phyloP scores from a whole-genome alignment of 2,113 vertebrate genomes.

The Megalops atlanticus region DNA sequence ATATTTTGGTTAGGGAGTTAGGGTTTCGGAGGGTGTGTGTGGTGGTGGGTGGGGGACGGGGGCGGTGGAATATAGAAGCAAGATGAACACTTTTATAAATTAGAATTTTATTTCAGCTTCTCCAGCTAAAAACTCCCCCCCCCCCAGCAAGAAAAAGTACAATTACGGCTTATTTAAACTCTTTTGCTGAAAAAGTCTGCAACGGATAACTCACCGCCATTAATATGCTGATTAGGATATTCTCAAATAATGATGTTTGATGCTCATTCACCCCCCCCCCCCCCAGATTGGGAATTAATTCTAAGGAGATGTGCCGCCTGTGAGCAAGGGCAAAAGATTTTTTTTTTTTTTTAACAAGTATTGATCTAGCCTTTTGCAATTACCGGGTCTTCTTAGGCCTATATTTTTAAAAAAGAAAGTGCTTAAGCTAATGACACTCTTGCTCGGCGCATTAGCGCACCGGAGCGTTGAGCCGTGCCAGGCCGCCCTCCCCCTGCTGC shows the following conservation, averaged over 20 bases:
- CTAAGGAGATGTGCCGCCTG: slow-evolving; percentile 39
- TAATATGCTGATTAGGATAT: slow-evolving; percentile 72
- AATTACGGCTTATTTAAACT: slow-evolving; percentile 61
- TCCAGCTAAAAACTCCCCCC: not conserved
- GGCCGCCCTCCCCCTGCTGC: slow-evolving; percentile 57
- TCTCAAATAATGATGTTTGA: slow-evolving; percentile 65
- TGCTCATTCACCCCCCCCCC: slow-evolving; percentile 39
- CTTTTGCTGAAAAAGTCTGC: slow-evolving; percentile 53
- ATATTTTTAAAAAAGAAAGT: slow-evolving; percentile 39
- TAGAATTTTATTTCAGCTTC: slow-evolving; percentile 55
- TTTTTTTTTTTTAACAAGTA: slow-evolving; percentile 49
- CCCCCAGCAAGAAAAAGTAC: slow-evolving; percentile 49
- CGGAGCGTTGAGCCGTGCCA: slow-evolving; percentile 62
- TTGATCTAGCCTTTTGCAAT: slow-evolving; percentile 56
- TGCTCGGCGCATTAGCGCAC: slow-evolving; percentile 45
- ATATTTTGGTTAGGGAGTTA: slow-evolving; percentile 61
- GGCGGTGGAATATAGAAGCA: slow-evolving; percentile 58
- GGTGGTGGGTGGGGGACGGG: too few species aligned
- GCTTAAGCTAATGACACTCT: slow-evolving; percentile 61
- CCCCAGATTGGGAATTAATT: slow-evolving; percentile 54
- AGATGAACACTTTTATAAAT: slow-evolving; percentile 71
- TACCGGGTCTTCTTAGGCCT: slow-evolving; percentile 42
- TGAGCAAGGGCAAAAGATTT: slow-evolving; percentile 42
- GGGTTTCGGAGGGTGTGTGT: slow-evolving; percentile 53
- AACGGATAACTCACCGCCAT: slow-evolving; percentile 49